Evolutionary conservation across 2,888 invertebrate species (phyloP).

Genomic region (Plebejus argus): DNA sequence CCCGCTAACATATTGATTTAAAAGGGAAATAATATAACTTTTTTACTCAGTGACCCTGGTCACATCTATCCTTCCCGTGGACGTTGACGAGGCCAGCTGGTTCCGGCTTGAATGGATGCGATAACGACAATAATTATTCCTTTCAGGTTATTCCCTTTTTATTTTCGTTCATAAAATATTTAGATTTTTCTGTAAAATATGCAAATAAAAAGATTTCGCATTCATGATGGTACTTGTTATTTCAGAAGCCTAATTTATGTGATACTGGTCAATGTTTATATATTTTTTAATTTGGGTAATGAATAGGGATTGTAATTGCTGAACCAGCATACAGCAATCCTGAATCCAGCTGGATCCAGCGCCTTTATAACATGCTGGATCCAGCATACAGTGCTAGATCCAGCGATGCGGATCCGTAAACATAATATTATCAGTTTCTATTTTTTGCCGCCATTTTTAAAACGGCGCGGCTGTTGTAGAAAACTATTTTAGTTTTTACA

Average conservation of each 20-base stretch:
- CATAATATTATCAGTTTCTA: neutral
- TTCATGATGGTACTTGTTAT: neutral
- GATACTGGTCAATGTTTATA: too few species aligned
- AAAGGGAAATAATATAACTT: too few species aligned
- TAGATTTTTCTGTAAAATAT: neutral
- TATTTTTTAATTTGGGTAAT: too few species aligned
- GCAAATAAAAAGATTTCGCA: slow-evolving; percentile 8
- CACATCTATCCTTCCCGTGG: too few species aligned
- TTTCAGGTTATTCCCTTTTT: neutral
- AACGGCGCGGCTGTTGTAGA: too few species aligned
- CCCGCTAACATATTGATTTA: too few species aligned
- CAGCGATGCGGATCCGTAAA: neutral
- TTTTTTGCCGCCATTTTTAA: neutral
- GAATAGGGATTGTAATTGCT: neutral
- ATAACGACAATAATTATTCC: neutral
- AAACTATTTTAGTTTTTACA: too few species aligned
- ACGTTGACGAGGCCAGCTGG: too few species aligned
- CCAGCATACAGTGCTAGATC: neutral
- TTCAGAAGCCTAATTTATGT: too few species aligned
- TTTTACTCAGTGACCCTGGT: too few species aligned
- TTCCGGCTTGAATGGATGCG: neutral
- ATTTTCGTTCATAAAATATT: neutral
- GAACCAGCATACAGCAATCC: neutral
- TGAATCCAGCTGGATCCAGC: neutral
- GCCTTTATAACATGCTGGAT: neutral